A percentile compares a stretch with the other conserved stretches of the same genome.
Conservation (phyloP, 2,797 vertebrate genomes). For the Scarus forsteni region DNA sequence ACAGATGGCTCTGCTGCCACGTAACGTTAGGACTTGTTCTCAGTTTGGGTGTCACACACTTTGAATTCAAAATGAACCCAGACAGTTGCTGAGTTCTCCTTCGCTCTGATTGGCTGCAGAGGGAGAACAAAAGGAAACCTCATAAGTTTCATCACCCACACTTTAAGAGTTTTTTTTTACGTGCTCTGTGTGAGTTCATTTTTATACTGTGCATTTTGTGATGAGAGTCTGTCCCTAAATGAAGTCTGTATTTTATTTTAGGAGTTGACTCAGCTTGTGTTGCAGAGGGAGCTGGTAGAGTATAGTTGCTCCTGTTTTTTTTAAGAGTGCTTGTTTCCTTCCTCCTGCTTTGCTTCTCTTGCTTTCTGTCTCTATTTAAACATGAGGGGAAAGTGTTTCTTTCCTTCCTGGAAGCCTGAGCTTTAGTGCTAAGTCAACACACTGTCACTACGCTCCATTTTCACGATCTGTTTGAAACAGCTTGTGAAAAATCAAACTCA, state of each 20-base stretch:
- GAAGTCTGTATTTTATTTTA: conserved; percentile 82
- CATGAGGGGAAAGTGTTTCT: conserved; percentile 67
- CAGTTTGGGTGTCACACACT: conserved; percentile 30
- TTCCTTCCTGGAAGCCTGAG: conserved; percentile 47
- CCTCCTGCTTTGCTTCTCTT: conserved; percentile 58
- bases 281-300: conserved; percentile 88
- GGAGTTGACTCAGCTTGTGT: conserved; percentile 88
- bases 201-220: conserved; percentile 30
- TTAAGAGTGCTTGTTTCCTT: conserved; percentile 54
- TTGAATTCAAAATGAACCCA: conserved; percentile 52
- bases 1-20: conserved; percentile 62
- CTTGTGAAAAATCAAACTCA: conserved; percentile 4
- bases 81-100: conserved; percentile 20
- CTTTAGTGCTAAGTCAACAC: conserved; percentile 25
- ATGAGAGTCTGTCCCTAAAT: conserved; percentile 61
- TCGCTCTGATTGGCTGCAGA: conserved; percentile 43
- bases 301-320: conserved; percentile 73
- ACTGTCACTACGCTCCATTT: conserved; percentile 4
- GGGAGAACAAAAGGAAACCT: background rate
- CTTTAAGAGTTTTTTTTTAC: conserved; percentile 12
- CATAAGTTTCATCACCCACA: conserved; percentile 10
- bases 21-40: conserved; percentile 34
- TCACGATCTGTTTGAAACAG: conserved; percentile 6
- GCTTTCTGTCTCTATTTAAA: conserved; percentile 56
- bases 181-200: conserved; percentile 7